Percentiles rank a stretch among this genome's conserved stretches.
Conservation (phyloP, 2,888 invertebrate species). For the Oxytorus armatus region DNA sequence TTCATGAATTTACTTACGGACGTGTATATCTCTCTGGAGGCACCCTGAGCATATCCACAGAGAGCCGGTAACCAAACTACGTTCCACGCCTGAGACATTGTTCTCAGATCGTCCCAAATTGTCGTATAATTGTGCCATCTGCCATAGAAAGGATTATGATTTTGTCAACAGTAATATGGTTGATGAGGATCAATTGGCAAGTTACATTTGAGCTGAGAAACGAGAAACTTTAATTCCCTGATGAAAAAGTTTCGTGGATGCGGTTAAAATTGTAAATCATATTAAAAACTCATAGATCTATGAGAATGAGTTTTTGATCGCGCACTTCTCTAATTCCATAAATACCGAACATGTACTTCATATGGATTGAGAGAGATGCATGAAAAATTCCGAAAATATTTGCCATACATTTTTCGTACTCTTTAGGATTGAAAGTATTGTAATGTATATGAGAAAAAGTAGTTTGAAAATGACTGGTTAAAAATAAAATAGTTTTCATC, state of each 20-base stretch:
- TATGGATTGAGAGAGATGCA: neutral
- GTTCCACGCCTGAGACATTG: conserved; percentile 87
- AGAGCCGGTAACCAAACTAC: conserved; percentile 89
- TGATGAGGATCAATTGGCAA: no score
- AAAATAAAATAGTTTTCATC: no score
- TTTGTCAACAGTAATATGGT: neutral
- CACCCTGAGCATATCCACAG: conserved; percentile 90
- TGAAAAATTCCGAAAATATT: neutral
- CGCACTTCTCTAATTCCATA: no score
- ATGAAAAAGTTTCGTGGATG: no score
- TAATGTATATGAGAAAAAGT: no score
- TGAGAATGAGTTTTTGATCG: no score
- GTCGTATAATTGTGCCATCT: conserved; percentile 90
- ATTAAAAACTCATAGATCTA: no score
- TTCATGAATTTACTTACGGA: conserved; percentile 78
- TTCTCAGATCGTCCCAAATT: conserved; percentile 90
- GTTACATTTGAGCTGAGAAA: conserved; percentile 23
- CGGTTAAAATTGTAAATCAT: no score
- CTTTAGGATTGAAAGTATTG: neutral
- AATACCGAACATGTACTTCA: neutral
- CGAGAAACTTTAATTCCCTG: conserved; percentile 56
- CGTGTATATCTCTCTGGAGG: conserved; percentile 87
- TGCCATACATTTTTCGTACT: neutral
- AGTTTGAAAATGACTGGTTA: no score
- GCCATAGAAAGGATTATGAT: conserved; percentile 69